phyloP scores from a whole-genome alignment of 2,113 vertebrate species.

The Gallinago jamesoni region DNA sequence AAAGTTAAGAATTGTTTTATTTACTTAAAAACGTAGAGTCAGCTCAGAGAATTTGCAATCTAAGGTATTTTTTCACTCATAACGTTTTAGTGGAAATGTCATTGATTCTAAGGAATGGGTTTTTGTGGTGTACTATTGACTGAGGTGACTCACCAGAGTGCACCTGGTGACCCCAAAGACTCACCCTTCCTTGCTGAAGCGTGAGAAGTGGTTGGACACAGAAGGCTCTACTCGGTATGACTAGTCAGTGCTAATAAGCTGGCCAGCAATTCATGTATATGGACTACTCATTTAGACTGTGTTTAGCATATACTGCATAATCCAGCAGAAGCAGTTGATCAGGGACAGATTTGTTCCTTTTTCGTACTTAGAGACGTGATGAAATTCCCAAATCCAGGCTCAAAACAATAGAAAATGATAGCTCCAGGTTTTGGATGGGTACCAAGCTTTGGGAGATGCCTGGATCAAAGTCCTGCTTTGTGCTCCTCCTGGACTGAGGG shows the following conservation, averaged over 20 bases:
- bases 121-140: background rate
- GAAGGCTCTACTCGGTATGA: background rate
- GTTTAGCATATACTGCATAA: background rate
- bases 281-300: background rate
- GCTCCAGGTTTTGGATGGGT: background rate
- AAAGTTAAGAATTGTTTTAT: background rate
- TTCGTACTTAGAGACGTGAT: background rate
- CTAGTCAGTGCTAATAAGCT: background rate
- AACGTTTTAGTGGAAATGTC: background rate
- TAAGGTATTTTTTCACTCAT: background rate
- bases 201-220: background rate
- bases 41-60: background rate
- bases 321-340: background rate
- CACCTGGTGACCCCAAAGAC: background rate
- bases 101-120: background rate
- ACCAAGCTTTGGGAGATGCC: background rate
- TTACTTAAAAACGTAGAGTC: background rate
- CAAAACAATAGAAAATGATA: background rate
- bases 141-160: background rate
- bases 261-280: background rate
- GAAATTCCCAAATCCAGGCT: background rate
- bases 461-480: background rate
- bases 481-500: accelerated
- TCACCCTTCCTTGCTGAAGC: background rate
- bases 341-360: background rate